phyloP scores from a whole-genome alignment of 2,797 vertebrate genomes.

The Coreius guichenoti region DNA sequence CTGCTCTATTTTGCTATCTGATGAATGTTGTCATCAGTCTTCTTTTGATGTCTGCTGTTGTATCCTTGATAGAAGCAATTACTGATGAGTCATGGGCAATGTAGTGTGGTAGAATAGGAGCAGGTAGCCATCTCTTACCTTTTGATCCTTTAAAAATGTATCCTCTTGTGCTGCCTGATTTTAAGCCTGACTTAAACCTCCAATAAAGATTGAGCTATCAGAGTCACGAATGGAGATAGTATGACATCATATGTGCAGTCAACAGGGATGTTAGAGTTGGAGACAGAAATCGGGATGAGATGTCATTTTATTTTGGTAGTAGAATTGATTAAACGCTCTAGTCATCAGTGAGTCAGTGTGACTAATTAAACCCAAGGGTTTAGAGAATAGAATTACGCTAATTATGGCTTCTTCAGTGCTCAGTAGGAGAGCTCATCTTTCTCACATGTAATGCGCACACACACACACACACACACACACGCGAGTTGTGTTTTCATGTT shows the following conservation, averaged over 20 bases:
- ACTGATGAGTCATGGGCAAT: conserved; percentile 45
- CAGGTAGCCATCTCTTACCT: conserved; percentile 10
- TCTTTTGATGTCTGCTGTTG: conserved; percentile 39
- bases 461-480: neutral
- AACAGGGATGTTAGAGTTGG: conserved; percentile 48
- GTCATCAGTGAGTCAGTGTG: conserved; percentile 59
- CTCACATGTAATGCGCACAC: neutral
- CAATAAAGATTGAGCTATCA: conserved; percentile 34
- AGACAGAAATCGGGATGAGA: conserved; percentile 51
- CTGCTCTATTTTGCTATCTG: conserved; percentile 39
- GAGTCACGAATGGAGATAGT: neutral
- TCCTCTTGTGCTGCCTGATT: neutral
- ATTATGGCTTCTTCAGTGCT: conserved; percentile 46
- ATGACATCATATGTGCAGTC: conserved; percentile 47
- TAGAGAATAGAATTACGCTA: conserved; percentile 60
- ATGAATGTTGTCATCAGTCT: conserved; percentile 28
- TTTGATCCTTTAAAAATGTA: conserved; percentile 34
- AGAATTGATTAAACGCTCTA: conserved; percentile 63
- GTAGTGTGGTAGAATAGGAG: conserved; percentile 8
- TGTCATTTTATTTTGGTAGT: conserved; percentile 56
- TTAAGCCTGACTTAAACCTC: conserved; percentile 19
- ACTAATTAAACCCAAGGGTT: conserved; percentile 65
- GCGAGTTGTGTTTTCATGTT: no score
- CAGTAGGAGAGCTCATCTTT: conserved; percentile 44
- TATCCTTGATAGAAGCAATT: conserved; percentile 21